These are phyloP conservation scores for Amphilophus citrinellus DNA, from an alignment of 2,113 vertebrate species.

Conservation along the genomic window DNA sequence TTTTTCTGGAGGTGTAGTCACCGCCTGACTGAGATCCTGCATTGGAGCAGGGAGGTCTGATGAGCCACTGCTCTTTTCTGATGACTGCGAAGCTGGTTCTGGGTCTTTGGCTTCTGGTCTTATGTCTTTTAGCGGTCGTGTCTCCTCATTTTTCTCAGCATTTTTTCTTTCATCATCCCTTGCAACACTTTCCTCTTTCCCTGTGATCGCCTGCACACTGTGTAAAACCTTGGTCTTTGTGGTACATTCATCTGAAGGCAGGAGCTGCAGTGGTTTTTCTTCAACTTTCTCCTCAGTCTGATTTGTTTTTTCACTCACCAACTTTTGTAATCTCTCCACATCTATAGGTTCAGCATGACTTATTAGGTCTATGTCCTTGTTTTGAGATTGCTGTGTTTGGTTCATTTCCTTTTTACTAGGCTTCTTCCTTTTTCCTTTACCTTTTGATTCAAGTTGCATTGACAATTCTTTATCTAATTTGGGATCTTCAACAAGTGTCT, in stretches of 20 bases:
- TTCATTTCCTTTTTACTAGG: slow-evolving; percentile 7
- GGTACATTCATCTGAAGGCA: slow-evolving; percentile 6
- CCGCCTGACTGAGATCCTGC: neutral
- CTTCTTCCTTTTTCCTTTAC: slow-evolving; percentile 7
- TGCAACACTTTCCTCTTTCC: neutral
- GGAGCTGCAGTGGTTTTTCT: slow-evolving; percentile 19
- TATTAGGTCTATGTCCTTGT: slow-evolving; percentile 9
- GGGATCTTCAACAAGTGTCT: neutral
- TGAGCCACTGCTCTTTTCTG: slow-evolving; percentile 11
- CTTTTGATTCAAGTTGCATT: neutral
- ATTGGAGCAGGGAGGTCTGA: slow-evolving; percentile 14
- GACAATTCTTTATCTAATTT: slow-evolving; percentile 14
- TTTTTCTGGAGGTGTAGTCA: slow-evolving; percentile 17
- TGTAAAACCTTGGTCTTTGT: slow-evolving; percentile 1
- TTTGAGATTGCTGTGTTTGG: neutral
- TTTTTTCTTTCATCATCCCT: slow-evolving; percentile 22
- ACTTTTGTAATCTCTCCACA: neutral
- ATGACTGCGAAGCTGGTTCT: neutral
- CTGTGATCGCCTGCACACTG: neutral
- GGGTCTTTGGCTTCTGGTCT: slow-evolving; percentile 9
- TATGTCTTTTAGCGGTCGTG: neutral
- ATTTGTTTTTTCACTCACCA: neutral
- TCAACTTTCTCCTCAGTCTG: slow-evolving; percentile 11
- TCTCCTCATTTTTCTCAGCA: slow-evolving; percentile 22
- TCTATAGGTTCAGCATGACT: slow-evolving; percentile 1